Evolutionary conservation across 1,140 invertebrate species (phyloP).

Genomic region (Ostrea denselamellosa): DNA sequence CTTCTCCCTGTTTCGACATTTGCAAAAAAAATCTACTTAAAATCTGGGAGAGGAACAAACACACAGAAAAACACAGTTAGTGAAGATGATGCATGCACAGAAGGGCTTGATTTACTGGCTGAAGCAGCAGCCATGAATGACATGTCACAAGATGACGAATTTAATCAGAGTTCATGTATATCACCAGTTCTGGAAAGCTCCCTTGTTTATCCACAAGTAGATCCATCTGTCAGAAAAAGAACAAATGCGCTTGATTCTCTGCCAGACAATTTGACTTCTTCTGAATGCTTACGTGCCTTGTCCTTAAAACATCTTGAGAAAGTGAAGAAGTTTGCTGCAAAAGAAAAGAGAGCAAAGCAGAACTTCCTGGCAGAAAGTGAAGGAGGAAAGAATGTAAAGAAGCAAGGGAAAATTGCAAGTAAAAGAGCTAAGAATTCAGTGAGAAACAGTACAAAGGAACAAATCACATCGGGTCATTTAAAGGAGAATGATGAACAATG

Average conservation of each 20-base stretch:
- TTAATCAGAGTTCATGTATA: no score
- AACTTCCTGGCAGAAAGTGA: constrained; percentile 16
- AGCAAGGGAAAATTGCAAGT: not conserved
- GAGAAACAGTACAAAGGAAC: no score
- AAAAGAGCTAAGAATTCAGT: no score
- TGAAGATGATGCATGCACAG: not conserved
- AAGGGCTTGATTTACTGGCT: not conserved
- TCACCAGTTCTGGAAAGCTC: not conserved
- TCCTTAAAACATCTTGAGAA: constrained; percentile 51
- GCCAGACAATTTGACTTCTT: no score
- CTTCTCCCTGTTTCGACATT: constrained; percentile 52
- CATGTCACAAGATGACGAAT: not conserved
- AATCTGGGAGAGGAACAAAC: not conserved
- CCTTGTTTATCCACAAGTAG: not conserved
- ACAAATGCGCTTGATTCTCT: not conserved
- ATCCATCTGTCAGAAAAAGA: not conserved
- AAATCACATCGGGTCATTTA: no score
- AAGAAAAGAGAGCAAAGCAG: constrained; percentile 11
- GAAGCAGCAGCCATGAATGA: not conserved
- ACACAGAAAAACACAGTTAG: no score
- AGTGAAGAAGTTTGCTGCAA: constrained; percentile 45
- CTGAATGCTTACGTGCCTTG: not conserved
- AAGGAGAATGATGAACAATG: no score
- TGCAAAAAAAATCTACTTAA: constrained; percentile 43
- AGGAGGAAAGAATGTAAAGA: not conserved